Percentiles rank a stretch among this genome's conserved stretches.
Evolutionary conservation across 2,888 invertebrate genomes (phyloP).

Genomic region (Nymphalis urticae): DNA sequence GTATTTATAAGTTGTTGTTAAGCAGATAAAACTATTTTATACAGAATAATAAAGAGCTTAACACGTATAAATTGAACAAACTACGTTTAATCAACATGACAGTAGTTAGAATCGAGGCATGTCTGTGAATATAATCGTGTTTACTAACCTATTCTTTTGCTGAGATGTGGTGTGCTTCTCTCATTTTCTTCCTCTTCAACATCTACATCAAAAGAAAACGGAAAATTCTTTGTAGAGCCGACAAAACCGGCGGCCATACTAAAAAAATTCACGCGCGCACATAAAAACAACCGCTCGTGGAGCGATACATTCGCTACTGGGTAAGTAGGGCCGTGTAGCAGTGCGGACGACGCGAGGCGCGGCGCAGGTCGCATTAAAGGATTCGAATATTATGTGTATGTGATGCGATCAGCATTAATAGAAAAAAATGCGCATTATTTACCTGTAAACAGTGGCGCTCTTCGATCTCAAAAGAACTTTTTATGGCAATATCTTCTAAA

Average conservation of each 20-base stretch:
- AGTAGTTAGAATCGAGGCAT: neutral
- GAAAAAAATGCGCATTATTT: too few species aligned
- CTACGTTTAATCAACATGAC: constrained; percentile 5
- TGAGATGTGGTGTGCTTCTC: constrained; percentile 60
- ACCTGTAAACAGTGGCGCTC: too few species aligned
- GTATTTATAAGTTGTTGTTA: too few species aligned
- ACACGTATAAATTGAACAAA: neutral
- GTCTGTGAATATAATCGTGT: neutral
- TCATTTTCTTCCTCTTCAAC: constrained; percentile 66
- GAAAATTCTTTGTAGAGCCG: constrained; percentile 76
- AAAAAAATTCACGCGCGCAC: neutral
- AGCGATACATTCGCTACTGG: constrained; percentile 14
- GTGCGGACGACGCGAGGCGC: constrained; percentile 16
- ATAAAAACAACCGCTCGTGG: constrained; percentile 25
- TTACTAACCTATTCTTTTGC: constrained; percentile 67
- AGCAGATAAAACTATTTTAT: too few species aligned
- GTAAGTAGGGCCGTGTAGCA: constrained; percentile 7
- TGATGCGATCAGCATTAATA: too few species aligned
- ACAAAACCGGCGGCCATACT: constrained; percentile 72
- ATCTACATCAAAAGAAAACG: constrained; percentile 76
- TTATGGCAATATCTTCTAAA: too few species aligned
- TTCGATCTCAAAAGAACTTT: too few species aligned
- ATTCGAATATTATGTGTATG: too few species aligned
- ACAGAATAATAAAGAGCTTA: too few species aligned
- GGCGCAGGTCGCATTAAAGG: constrained; percentile 17